Conservation (phyloP, 2,888 invertebrate species). For the Azorinus chamasolen region DNA sequence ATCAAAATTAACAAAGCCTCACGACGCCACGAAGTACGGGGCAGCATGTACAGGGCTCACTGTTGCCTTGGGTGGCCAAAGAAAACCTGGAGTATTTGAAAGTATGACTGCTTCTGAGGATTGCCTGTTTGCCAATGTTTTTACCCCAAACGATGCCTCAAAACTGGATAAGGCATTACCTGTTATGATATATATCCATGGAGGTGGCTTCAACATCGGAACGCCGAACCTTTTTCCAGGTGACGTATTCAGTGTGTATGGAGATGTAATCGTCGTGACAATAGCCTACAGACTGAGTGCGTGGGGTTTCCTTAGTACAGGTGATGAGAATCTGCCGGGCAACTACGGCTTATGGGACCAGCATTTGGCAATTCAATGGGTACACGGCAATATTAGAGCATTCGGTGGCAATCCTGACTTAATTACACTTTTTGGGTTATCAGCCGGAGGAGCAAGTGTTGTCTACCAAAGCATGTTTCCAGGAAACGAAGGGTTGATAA, state of each 20-base stretch:
- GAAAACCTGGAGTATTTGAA: neutral
- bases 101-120: conserved; percentile 89
- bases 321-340: conserved; percentile 92
- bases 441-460: conserved; percentile 73
- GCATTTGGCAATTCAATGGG: conserved; percentile 96
- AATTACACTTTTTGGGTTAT: conserved; percentile 76
- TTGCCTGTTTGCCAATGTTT: conserved; percentile 97
- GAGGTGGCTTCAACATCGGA: conserved; percentile 97
- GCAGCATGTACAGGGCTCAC: too few relatives aligned
- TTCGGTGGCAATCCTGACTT: conserved; percentile 75
- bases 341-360: conserved; percentile 98
- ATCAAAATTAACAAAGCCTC: too few relatives aligned
- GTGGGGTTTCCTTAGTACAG: conserved; percentile 96
- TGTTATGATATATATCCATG: conserved; percentile 96
- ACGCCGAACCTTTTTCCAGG: conserved; percentile 91
- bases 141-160: conserved; percentile 91
- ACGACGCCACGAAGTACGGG: too few relatives aligned
- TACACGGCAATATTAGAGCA: conserved; percentile 93
- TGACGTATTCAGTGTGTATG: conserved; percentile 93
- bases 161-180: conserved; percentile 87
- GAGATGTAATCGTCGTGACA: conserved; percentile 97
- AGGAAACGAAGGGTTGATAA: conserved; percentile 61
- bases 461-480: conserved; percentile 72
- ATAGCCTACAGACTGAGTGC: conserved; percentile 97
- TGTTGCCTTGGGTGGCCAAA: too few relatives aligned